phyloP scores from a whole-genome alignment of 1,140 invertebrate genomes.

The Philopotamus ludificatus region DNA sequence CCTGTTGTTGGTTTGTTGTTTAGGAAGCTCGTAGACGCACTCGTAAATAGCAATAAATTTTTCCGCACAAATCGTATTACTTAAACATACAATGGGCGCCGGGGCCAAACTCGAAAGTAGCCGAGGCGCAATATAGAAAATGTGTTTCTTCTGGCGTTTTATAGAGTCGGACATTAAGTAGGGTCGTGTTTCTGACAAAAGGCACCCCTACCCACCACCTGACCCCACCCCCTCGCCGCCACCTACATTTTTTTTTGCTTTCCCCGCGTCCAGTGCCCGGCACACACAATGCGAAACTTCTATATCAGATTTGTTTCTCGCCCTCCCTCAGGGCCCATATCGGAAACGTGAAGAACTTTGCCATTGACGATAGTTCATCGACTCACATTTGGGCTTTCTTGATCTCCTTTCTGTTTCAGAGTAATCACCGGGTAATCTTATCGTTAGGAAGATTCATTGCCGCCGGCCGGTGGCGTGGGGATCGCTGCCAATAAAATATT shows the following conservation, averaged over 20 bases:
- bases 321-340: background rate
- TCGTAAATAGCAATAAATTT: no score
- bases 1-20: no score
- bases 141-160: background rate
- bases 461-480: no score
- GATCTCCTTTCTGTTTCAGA: background rate
- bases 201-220: no score
- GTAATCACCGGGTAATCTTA: conserved; percentile 18
- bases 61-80: no score
- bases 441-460: conserved; percentile 15
- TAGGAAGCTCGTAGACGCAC: no score
- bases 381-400: background rate
- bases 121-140: background rate
- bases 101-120: background rate
- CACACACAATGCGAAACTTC: background rate
- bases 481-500: no score
- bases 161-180: background rate
- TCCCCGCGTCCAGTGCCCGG: background rate
- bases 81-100: background rate
- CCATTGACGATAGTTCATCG: background rate
- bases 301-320: conserved; percentile 19
- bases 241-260: no score
- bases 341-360: background rate
- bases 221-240: no score
- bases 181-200: conserved; percentile 17